A percentile compares a stretch with the other conserved stretches of the same genome.
Evolutionary conservation across 2,888 invertebrate species (phyloP).

Genomic region (Agrypnus murinus): DNA sequence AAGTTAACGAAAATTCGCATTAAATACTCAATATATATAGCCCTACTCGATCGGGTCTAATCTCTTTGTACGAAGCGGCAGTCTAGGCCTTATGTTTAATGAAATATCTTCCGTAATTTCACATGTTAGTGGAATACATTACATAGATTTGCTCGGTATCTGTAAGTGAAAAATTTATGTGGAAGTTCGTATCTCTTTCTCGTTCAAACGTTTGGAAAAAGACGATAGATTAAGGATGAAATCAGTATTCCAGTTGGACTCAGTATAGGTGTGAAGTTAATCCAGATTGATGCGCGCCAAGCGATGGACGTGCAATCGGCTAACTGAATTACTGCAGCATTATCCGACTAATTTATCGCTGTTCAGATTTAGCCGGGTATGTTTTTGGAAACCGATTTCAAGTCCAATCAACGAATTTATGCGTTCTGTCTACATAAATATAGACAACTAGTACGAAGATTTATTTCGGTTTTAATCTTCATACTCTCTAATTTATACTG

Average conservation of each 20-base stretch:
- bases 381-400: slow-evolving; percentile 66
- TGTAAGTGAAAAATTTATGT: slow-evolving; percentile 42
- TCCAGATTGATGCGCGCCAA: slow-evolving; percentile 67
- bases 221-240: slow-evolving; percentile 44
- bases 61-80: slow-evolving; percentile 53
- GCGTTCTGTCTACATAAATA: slow-evolving; percentile 59
- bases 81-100: slow-evolving; percentile 41
- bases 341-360: slow-evolving; percentile 67
- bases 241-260: slow-evolving; percentile 51
- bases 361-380: slow-evolving; percentile 67
- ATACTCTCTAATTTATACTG: no score
- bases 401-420: slow-evolving; percentile 65
- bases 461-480: slow-evolving; percentile 14
- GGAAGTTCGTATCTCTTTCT: slow-evolving; percentile 34
- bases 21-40: slow-evolving; percentile 31
- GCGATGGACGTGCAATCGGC: slow-evolving; percentile 68
- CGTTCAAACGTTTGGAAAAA: slow-evolving; percentile 37
- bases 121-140: slow-evolving; percentile 42
- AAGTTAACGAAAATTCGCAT: slow-evolving; percentile 43
- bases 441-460: slow-evolving; percentile 22
- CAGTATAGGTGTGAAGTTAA: slow-evolving; percentile 65
- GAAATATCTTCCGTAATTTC: slow-evolving; percentile 31
- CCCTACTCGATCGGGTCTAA: slow-evolving; percentile 60
- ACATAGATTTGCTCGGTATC: slow-evolving; percentile 35
- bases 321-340: slow-evolving; percentile 69